Evolutionary conservation across 2,113 vertebrate genomes (phyloP).

Genomic region (Atrichornis clamosus): DNA sequence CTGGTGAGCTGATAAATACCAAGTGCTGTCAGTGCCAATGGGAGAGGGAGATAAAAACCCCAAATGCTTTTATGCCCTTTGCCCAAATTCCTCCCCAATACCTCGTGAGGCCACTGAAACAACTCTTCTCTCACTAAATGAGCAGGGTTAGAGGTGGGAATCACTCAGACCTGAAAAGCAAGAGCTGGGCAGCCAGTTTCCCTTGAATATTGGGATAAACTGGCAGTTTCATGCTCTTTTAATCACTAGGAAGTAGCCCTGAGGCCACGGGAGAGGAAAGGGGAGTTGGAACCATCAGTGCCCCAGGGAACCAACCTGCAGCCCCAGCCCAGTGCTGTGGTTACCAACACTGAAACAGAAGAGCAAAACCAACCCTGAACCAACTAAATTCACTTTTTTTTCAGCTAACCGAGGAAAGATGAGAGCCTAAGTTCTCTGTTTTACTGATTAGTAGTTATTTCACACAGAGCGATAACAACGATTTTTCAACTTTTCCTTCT

Average conservation of each 20-base stretch:
- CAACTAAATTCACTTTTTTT: accelerated
- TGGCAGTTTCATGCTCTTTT: neutral
- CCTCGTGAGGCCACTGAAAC: accelerated
- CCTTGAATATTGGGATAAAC: neutral
- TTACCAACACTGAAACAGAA: neutral
- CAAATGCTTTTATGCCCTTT: neutral
- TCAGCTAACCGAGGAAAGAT: neutral
- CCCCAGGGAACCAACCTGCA: neutral
- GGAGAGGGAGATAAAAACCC: neutral
- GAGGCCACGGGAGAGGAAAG: accelerated
- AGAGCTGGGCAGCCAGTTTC: neutral
- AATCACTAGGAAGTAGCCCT: neutral
- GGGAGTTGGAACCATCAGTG: neutral
- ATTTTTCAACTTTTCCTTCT: neutral
- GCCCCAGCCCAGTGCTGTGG: neutral
- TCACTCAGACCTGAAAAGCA: neutral
- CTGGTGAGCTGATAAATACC: neutral
- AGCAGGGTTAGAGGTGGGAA: neutral
- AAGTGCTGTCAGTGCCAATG: neutral
- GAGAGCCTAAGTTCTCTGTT: neutral
- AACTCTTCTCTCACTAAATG: too few relatives aligned
- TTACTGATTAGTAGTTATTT: neutral
- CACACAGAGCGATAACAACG: neutral
- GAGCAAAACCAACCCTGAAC: neutral
- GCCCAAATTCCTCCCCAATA: neutral